phyloP scores from a whole-genome alignment of 2,888 invertebrate genomes.

The Drosophila recens region DNA sequence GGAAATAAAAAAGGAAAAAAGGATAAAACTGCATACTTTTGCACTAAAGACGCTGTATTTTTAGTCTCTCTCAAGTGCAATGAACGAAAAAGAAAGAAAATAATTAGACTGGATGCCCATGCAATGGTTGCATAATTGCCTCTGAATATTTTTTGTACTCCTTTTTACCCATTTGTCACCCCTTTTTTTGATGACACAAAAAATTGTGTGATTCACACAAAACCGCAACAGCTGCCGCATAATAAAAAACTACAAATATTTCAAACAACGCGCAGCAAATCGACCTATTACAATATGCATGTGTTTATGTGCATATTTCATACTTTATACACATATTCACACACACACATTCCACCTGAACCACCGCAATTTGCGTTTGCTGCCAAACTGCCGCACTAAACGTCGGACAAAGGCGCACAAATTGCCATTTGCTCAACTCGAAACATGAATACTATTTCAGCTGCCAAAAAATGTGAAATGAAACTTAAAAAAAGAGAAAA shows the following conservation, averaged over 20 bases:
- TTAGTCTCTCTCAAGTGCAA: constrained; percentile 38
- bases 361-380: constrained; percentile 47
- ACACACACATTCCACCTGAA: constrained; percentile 32
- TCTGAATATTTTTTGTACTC: constrained; percentile 20
- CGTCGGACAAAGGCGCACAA: constrained; percentile 44
- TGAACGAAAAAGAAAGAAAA: constrained; percentile 30
- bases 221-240: constrained; percentile 36
- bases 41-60: constrained; percentile 30
- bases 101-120: constrained; percentile 37
- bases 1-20: background rate
- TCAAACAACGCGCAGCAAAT: constrained; percentile 20
- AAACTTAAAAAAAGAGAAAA: constrained; percentile 8
- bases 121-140: constrained; percentile 22
- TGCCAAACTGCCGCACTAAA: constrained; percentile 58
- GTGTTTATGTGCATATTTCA: constrained; percentile 57
- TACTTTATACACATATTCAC: constrained; percentile 1
- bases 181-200: background rate
- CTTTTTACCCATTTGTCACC: background rate
- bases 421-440: constrained; percentile 25
- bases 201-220: background rate
- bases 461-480: constrained; percentile 21
- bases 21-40: constrained; percentile 38
- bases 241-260: constrained; percentile 15
- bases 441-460: constrained; percentile 42
- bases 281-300: constrained; percentile 51